Evolutionary conservation across 37 sponge, comb jelly and placozoan species (phyloP).

Genomic region (Diacarnus erythraeanus): DNA sequence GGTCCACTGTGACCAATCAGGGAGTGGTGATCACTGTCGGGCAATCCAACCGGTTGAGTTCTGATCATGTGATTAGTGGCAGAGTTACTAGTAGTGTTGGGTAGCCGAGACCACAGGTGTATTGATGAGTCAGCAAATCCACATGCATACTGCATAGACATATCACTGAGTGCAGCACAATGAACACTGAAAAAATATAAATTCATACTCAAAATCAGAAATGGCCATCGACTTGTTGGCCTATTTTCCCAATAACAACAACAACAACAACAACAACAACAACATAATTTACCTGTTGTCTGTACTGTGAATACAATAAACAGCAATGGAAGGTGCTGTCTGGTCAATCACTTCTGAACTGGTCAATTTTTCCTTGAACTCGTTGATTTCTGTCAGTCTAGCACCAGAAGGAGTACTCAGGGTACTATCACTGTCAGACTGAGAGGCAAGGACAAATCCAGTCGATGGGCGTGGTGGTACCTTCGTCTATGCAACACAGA

Average conservation of each 20-base stretch:
- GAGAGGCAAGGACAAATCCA: too few species aligned
- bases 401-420: neutral
- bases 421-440: too few species aligned
- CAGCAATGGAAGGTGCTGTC: neutral
- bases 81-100: neutral
- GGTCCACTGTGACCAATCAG: slow-evolving; percentile 74
- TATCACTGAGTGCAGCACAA: slow-evolving; percentile 23
- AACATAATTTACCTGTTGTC: neutral
- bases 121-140: slow-evolving; percentile 79
- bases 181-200: slow-evolving; percentile 22
- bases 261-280: neutral
- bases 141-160: slow-evolving; percentile 28
- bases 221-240: neutral
- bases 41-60: neutral
- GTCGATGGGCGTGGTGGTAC: neutral
- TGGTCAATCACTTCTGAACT: neutral
- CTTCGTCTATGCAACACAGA: too few species aligned
- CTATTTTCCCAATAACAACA: neutral
- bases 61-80: slow-evolving; percentile 32
- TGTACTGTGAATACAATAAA: neutral
- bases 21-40: slow-evolving; percentile 5
- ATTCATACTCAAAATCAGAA: neutral
- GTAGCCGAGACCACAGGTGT: slow-evolving; percentile 55
- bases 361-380: neutral
- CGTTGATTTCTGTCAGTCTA: neutral